A percentile compares a stretch with the other conserved stretches of the same genome.
These are phyloP conservation scores for Silvanus unidentatus DNA, from an alignment of 2,888 invertebrate genomes.

Conservation along the genomic window DNA sequence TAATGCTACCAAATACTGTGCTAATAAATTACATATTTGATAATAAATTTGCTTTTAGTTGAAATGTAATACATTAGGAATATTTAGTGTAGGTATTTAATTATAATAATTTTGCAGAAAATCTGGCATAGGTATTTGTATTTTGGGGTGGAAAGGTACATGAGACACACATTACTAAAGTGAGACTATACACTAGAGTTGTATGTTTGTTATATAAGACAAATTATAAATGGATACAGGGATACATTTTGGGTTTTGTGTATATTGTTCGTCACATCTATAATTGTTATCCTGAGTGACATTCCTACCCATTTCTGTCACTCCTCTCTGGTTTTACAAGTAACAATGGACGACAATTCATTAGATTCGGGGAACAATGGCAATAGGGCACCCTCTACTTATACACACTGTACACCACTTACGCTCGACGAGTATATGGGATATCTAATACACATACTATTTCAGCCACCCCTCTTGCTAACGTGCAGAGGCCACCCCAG, in stretches of 20 bases:
- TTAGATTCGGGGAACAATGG: conserved; percentile 34
- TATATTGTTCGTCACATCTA: conserved; percentile 2
- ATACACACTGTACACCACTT: background rate
- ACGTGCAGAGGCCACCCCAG: conserved; percentile 8
- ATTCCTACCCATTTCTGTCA: conserved; percentile 19
- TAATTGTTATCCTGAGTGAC: conserved; percentile 1
- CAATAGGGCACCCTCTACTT: conserved; percentile 15
- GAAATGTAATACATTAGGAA: too few species aligned
- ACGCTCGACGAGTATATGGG: conserved; percentile 9
- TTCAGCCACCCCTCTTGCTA: background rate
- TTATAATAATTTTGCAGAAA: too few species aligned
- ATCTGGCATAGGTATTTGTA: too few species aligned
- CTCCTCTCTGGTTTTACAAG: conserved; percentile 26
- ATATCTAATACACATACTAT: background rate
- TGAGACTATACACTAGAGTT: too few species aligned
- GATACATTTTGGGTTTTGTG: background rate
- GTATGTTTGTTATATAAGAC: too few species aligned
- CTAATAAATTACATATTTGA: too few species aligned
- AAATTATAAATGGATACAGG: too few species aligned
- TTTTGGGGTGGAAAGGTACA: too few species aligned
- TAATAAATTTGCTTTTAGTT: too few species aligned
- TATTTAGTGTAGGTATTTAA: too few species aligned
- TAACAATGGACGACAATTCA: conserved; percentile 38
- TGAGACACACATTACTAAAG: too few species aligned
- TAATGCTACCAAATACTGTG: too few species aligned